Evolutionary conservation across 2,888 invertebrate species (phyloP), one percentile per base, ranked within the genome.

Genomic region (Drepanosiphum platanoidis): DNA sequence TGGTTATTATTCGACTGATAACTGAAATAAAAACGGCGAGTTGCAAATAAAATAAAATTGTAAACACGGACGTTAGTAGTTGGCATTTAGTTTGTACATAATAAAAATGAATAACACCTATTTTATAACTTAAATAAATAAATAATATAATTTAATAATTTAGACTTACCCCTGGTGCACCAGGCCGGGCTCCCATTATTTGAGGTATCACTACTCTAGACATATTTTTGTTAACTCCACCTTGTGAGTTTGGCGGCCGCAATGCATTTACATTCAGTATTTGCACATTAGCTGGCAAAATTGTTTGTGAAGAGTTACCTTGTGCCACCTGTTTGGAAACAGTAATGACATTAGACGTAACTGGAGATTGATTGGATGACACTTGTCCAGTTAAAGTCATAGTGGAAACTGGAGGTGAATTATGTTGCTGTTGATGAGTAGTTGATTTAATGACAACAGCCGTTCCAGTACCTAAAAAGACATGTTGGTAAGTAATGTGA

Each of bases 151-250:
- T n/a, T n/a, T n/a, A n/a, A n/a, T n/a, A n/a, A 66, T 66, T 39
- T 27, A 61, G 88, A 90, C 92, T 93, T 92, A 94, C 94, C 90
- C 93, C 94, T 88, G 96, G 95, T 90, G 94, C 93, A 88, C 95
- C 94, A 80, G 95, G 94, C 89, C 96, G 92, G 77, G 94, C 92
- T 88, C 95, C 95, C 88, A 95, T 94, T 91, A 96, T 93, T 88
- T 94, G 95, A 87, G 93, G 92, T 88, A 96, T 94, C 88, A 97
- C 88, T 64, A 88, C 95, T 89, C 96, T 92, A 81, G 95, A 94
- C 86, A 95, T 93, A 87, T 95, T 94, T 70, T 88, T 89, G 86
- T 93, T 93, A 90, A 95, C 95, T 90, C 94, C 94, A 86, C 93
- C 93, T 74, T 88, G 88, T 52, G 88, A 88, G 1, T 92, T 92